Evolutionary conservation across 2,113 vertebrate species (phyloP).

Genomic region (Prunella fulvescens): DNA sequence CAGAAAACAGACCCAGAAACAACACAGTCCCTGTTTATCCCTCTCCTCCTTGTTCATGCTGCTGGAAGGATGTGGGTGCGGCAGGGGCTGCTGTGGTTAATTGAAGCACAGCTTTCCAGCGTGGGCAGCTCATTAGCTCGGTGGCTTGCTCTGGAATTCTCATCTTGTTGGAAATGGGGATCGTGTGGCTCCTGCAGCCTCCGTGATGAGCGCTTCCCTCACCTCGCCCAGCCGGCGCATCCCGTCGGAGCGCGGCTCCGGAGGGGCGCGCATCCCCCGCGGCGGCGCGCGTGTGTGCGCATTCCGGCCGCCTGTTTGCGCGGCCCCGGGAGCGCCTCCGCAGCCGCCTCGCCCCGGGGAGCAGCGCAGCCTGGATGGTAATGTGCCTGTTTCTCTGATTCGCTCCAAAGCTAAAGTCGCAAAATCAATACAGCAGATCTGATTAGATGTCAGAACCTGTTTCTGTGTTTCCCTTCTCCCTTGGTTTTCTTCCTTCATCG

Average conservation of each 20-base stretch:
- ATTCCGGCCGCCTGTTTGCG: not conserved
- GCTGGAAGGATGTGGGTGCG: not conserved
- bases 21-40: not conserved
- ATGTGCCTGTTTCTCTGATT: slow-evolving; percentile 24
- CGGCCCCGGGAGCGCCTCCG: not conserved
- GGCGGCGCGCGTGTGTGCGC: not conserved
- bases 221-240: not conserved
- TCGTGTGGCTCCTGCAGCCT: slow-evolving; percentile 31
- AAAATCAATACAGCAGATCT: slow-evolving; percentile 64
- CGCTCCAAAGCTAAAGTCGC: slow-evolving; percentile 39
- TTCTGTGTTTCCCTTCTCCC: slow-evolving; percentile 34
- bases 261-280: not conserved
- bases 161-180: slow-evolving; percentile 11
- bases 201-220: not conserved
- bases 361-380: not conserved
- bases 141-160: slow-evolving; percentile 42
- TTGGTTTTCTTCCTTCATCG: not conserved
- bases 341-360: not conserved
- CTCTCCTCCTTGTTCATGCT: not conserved
- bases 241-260: not conserved
- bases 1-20: not conserved
- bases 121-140: slow-evolving; percentile 43
- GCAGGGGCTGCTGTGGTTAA: not conserved
- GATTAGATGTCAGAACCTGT: slow-evolving; percentile 66
- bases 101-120: not conserved